These are phyloP conservation scores for Pelusios castaneus DNA, from an alignment of 2,113 vertebrate genomes.

Conservation along the genomic window DNA sequence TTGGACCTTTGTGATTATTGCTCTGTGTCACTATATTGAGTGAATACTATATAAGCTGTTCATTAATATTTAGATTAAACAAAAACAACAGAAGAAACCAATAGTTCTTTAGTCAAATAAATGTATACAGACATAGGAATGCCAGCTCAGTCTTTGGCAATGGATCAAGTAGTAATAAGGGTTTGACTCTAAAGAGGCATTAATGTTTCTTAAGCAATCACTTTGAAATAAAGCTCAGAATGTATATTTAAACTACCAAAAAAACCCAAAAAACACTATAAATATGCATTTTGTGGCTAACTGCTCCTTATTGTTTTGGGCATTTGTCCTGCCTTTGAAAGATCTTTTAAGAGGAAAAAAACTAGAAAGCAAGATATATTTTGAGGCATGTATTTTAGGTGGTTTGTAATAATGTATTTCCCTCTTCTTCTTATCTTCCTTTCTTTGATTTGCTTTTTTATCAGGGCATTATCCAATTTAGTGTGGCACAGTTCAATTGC, in stretches of 20 bases:
- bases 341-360: constrained; percentile 23
- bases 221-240: constrained; percentile 61
- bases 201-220: constrained; percentile 65
- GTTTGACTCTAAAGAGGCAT: constrained; percentile 30
- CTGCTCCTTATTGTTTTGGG: constrained; percentile 52
- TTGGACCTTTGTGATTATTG: not conserved
- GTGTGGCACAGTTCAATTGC: constrained; percentile 50
- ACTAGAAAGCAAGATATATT: constrained; percentile 26
- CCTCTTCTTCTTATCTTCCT: constrained; percentile 23
- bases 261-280: constrained; percentile 39
- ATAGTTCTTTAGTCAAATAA: constrained; percentile 63
- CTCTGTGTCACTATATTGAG: constrained; percentile 24
- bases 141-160: constrained; percentile 34
- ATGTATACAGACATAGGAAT: constrained; percentile 34
- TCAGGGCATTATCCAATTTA: constrained; percentile 21
- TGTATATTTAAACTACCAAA: constrained; percentile 57
- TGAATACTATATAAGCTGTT: not conserved
- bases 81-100: constrained; percentile 53
- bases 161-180: constrained; percentile 55
- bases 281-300: constrained; percentile 63
- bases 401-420: not conserved
- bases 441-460: constrained; percentile 38
- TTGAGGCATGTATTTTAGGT: constrained; percentile 49
- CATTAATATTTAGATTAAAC: constrained; percentile 64
- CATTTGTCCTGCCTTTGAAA: constrained; percentile 44